Percentiles rank a stretch among this genome's conserved stretches.
Conservation (phyloP, 1,140 invertebrate species). For the Anagrus nilaparvatae region DNA sequence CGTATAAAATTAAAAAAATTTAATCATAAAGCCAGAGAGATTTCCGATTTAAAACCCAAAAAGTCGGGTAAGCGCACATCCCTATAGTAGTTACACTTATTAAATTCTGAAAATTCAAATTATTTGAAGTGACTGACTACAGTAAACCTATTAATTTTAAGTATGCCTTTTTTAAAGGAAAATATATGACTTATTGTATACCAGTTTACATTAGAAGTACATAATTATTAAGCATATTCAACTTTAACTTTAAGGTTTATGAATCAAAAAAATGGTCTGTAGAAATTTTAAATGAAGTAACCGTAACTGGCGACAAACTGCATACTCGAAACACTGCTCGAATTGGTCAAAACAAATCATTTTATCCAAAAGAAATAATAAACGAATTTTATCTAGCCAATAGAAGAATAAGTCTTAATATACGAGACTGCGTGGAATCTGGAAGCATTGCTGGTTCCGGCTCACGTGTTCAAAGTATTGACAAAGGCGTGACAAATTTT, state of each 20-base stretch:
- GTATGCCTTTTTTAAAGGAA: no score
- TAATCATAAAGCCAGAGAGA: no score
- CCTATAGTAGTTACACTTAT: no score
- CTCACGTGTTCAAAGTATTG: conserved; percentile 23
- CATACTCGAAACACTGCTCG: conserved; percentile 25
- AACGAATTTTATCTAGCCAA: conserved; percentile 31
- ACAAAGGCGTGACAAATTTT: conserved; percentile 23
- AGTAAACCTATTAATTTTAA: no score
- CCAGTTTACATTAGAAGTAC: not conserved
- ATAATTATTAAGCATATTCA: no score
- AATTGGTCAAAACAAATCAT: conserved; percentile 11
- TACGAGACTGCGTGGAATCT: conserved; percentile 32
- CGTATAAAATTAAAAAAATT: no score
- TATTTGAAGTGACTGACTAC: no score
- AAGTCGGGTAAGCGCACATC: no score
- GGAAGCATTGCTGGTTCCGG: conserved; percentile 21
- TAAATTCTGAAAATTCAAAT: no score
- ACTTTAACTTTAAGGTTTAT: conserved; percentile 22
- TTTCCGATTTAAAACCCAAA: no score
- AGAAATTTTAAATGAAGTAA: conserved; percentile 27
- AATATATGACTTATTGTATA: no score
- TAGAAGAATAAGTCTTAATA: conserved; percentile 25
- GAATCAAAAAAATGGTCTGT: conserved; percentile 25
- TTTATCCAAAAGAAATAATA: conserved; percentile 25
- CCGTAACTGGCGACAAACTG: conserved; percentile 29